Evolutionary conservation across 1,140 invertebrate species (phyloP).

Genomic region (Leptoteleia sp.): DNA sequence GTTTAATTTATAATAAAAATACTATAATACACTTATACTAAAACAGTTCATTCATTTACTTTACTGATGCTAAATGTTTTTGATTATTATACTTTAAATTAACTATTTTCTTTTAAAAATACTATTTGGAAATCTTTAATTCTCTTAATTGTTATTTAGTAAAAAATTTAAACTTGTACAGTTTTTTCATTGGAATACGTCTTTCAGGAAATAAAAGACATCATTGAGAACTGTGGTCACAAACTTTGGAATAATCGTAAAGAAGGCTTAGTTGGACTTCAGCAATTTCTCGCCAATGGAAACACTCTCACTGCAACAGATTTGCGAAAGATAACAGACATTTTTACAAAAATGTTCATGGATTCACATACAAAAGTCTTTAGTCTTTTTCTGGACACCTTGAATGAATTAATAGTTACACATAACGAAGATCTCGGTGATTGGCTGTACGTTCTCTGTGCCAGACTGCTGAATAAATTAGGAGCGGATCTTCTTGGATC

Average conservation of each 20-base stretch:
- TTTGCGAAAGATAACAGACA: conserved; percentile 91
- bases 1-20: too few species aligned
- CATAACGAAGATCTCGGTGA: conserved; percentile 93
- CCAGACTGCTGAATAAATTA: conserved; percentile 89
- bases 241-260: conserved; percentile 95
- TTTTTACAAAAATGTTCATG: conserved; percentile 98
- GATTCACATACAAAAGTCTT: conserved; percentile 98
- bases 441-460: conserved; percentile 92
- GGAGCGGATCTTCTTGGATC: conserved; percentile 94
- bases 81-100: too few species aligned
- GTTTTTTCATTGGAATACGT: too few species aligned
- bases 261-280: conserved; percentile 93
- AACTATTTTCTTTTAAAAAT: too few species aligned
- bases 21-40: too few species aligned
- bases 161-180: too few species aligned
- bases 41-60: too few species aligned
- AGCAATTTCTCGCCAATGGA: conserved; percentile 87
- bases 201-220: conserved; percentile 91
- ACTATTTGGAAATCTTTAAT: too few species aligned
- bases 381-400: conserved; percentile 94
- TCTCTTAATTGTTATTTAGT: too few species aligned
- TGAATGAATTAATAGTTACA: conserved; percentile 92
- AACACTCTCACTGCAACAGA: conserved; percentile 86
- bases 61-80: too few species aligned
- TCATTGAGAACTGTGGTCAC: conserved; percentile 92